Evolutionary conservation across 2,113 vertebrate genomes (phyloP).

Genomic region (Coptodon rendalli): DNA sequence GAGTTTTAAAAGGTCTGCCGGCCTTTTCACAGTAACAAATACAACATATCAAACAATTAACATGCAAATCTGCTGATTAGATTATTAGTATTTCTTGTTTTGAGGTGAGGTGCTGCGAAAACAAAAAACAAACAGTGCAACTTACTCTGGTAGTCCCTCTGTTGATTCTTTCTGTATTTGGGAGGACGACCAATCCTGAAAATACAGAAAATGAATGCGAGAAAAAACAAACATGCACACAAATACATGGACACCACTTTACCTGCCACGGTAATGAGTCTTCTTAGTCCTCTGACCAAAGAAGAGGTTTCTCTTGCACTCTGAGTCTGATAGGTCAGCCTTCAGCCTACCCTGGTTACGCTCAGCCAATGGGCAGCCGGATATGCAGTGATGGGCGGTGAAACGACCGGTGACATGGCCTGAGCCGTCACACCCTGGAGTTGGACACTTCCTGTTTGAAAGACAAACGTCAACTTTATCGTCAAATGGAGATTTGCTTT

Average conservation of each 20-base stretch:
- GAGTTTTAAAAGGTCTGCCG: not conserved
- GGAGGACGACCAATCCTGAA: constrained; percentile 89
- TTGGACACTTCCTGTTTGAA: constrained; percentile 90
- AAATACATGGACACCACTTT: not conserved
- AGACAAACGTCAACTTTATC: not conserved
- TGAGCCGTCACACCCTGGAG: constrained; percentile 93
- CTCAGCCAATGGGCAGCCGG: constrained; percentile 94
- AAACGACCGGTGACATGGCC: constrained; percentile 96
- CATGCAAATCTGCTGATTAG: not conserved
- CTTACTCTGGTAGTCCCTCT: constrained; percentile 91
- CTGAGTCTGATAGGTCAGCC: constrained; percentile 84
- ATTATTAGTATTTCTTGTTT: not conserved
- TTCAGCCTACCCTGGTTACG: constrained; percentile 92
- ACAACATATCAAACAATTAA: not conserved
- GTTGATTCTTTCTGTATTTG: constrained; percentile 91
- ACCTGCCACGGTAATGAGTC: constrained; percentile 91
- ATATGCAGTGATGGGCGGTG: constrained; percentile 96
- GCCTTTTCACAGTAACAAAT: not conserved
- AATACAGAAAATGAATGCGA: not conserved
- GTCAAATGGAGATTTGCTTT: not conserved
- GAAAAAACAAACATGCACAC: not conserved
- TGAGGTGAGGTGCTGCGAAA: not conserved
- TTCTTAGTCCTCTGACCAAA: constrained; percentile 88
- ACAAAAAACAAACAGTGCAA: not conserved
- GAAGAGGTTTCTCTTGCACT: constrained; percentile 84